phyloP scores from a whole-genome alignment of 2,888 invertebrate species.

The Lucinisca nassula region DNA sequence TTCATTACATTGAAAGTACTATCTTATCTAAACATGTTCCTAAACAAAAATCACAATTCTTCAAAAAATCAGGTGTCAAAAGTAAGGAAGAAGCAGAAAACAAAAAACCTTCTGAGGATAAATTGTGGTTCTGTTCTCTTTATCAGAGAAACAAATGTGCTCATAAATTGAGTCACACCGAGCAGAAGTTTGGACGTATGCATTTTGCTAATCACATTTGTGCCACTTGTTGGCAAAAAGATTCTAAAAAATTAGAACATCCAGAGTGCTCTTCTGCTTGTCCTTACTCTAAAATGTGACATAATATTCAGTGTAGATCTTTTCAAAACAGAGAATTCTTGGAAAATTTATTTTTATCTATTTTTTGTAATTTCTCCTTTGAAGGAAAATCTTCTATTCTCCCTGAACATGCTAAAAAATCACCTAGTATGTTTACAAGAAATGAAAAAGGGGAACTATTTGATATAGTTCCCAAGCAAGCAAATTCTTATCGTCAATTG shows the following conservation, averaged over 20 bases:
- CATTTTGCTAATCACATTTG: not conserved
- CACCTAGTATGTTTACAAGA: no score
- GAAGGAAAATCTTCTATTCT: no score
- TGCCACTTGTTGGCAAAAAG: no score
- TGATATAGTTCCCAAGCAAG: no score
- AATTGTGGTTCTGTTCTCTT: no score
- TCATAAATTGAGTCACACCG: not conserved
- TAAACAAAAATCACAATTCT: not conserved
- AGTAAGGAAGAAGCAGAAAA: not conserved
- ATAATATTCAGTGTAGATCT: not conserved
- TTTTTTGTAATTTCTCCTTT: no score
- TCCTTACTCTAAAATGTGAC: not conserved
- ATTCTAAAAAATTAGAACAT: no score
- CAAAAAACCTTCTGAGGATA: not conserved
- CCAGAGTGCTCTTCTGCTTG: not conserved
- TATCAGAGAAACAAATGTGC: no score
- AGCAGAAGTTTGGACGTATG: not conserved
- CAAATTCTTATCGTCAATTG: no score
- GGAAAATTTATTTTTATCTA: not conserved
- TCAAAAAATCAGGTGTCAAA: not conserved
- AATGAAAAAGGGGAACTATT: no score
- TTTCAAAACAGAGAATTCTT: not conserved
- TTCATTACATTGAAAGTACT: not conserved
- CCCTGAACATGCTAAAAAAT: no score
- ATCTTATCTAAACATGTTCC: not conserved